Conservation (phyloP, 92 coral and sea anemone genomes). For the Plumapathes pennacea region DNA sequence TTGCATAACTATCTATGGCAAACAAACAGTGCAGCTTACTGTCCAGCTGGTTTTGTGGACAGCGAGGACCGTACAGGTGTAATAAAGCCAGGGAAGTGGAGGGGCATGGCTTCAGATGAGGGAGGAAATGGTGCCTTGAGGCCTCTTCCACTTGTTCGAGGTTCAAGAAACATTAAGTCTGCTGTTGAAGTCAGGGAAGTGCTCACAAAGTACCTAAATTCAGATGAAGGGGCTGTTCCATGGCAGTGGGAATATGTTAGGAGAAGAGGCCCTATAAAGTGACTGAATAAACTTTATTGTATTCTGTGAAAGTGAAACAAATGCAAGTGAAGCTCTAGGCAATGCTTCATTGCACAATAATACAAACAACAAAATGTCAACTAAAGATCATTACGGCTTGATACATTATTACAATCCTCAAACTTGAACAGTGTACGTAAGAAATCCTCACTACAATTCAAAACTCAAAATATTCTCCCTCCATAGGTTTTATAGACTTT, state of each 20-base stretch:
- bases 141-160: slow-evolving; percentile 6
- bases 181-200: slow-evolving; percentile 7
- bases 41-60: slow-evolving; percentile 28
- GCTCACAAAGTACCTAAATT: neutral
- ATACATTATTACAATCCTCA: no score
- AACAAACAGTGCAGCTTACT: slow-evolving; percentile 27
- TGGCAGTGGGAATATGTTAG: slow-evolving; percentile 13
- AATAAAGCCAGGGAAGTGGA: slow-evolving; percentile 32
- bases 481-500: no score
- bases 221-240: neutral
- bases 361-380: no score
- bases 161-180: slow-evolving; percentile 6
- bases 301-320: neutral
- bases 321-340: no score
- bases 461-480: no score
- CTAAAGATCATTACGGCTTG: no score
- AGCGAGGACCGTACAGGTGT: slow-evolving; percentile 29
- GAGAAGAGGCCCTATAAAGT: slow-evolving; percentile 6
- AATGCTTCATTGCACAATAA: no score
- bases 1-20: slow-evolving; percentile 29
- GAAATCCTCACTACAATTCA: no score
- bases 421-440: no score
- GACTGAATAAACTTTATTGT: neutral
- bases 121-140: slow-evolving; percentile 11
- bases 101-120: slow-evolving; percentile 19